Base-by-base conservation (phyloP, 2,797 vertebrate species). In the Semaprochilodus insignis region DNA sequence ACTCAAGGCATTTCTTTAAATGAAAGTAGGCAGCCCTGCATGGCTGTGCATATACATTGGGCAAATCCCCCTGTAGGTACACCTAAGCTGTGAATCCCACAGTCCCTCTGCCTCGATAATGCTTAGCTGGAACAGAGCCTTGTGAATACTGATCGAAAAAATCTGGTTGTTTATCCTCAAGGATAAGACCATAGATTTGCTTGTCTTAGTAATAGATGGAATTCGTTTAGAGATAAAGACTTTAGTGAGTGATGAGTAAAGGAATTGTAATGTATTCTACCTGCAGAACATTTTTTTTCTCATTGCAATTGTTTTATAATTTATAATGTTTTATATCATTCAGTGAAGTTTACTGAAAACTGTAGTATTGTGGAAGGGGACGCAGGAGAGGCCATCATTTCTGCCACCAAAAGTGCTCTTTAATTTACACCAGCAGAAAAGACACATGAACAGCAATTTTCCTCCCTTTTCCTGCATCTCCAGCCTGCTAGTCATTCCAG, bases 21-120 rank as follows among this genome's bases (percentile, higher is more conserved):
- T 86, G 88, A 87, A 80, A 87, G 87, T 88, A 87, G 86, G 87
- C 72, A 84, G 60, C 72, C 87, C 81, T 82, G 88, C 89, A 88
- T 90, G 88, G 83, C 87, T 83, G 84, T 88, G 86, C 88, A 89
- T 85, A 81, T 83, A 87, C 72, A 74, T 57, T 84, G 82, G 81
- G 60, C 51, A 87, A 74, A 80, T 74, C 57, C 73, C 40, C 55
- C 81, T 62, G 75, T 54, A 55, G 67, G 65, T 78, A 63, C 67
- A 79, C 40, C 67, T 74, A 77, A 75, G 67, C 62, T 81, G 63
- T 74, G 83, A 84, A 82, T 84, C 70, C 86, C 84, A 89, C 83
- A 59, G 73, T 31, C 80, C 87, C 81, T 84, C 88, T 90, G 72
- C 51, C 23, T 80, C 79, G 27, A 17, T 80, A 80, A 87, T 82